Conservation (phyloP, 2,797 vertebrate species). For the Sandelia bainsii region DNA sequence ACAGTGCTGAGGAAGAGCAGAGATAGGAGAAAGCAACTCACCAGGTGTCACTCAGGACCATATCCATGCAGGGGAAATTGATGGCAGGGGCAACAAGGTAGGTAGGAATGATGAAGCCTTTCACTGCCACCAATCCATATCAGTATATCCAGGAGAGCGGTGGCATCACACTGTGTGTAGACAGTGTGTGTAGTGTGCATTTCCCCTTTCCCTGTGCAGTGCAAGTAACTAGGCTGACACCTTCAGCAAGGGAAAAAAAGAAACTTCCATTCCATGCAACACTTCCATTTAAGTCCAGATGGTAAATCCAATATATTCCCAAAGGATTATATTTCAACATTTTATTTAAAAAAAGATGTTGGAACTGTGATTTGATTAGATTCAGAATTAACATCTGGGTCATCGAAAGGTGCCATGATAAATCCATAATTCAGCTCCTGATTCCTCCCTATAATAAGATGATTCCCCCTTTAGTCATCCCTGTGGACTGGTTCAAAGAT, state of each 20-base stretch:
- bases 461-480: constrained; percentile 20
- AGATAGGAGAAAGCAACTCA: constrained; percentile 62
- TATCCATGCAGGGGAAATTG: constrained; percentile 70
- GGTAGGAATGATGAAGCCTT: constrained; percentile 77
- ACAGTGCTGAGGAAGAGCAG: constrained; percentile 35
- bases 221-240: constrained; percentile 27
- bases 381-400: constrained; percentile 39
- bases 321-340: not conserved
- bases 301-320: constrained; percentile 19
- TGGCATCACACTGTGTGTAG: constrained; percentile 42
- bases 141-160: constrained; percentile 51
- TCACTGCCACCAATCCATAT: constrained; percentile 70
- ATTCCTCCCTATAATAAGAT: constrained; percentile 10
- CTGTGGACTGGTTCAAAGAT: constrained; percentile 7
- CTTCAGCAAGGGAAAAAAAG: not conserved
- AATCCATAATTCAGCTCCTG: constrained; percentile 24
- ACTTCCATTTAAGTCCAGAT: constrained; percentile 29
- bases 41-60: constrained; percentile 74
- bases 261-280: constrained; percentile 21
- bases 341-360: constrained; percentile 10
- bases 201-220: constrained; percentile 26
- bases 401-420: not conserved
- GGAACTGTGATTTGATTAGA: constrained; percentile 31
- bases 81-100: constrained; percentile 67
- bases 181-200: constrained; percentile 23